Conservation (phyloP, 2,888 invertebrate species). For the Tortricodes alternella region DNA sequence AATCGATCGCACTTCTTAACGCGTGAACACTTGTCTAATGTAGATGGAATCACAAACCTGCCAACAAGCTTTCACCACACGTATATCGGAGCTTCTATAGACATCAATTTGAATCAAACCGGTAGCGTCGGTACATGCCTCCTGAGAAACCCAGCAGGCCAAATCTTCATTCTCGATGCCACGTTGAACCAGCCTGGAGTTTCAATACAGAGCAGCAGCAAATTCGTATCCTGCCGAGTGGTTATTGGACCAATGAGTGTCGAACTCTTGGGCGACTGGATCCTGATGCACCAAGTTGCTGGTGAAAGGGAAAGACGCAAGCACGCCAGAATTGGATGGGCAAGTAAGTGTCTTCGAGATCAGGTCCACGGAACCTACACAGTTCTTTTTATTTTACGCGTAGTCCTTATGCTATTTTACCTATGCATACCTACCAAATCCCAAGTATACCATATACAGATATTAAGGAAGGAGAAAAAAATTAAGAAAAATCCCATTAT, state of each 20-base stretch:
- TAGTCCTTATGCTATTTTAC: background rate
- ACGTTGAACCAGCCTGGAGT: slow-evolving; percentile 10
- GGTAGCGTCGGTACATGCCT: slow-evolving; percentile 18
- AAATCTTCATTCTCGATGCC: slow-evolving; percentile 10
- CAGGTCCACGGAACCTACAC: background rate
- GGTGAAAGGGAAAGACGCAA: slow-evolving; percentile 20
- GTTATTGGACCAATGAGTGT: slow-evolving; percentile 24
- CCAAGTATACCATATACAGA: no score
- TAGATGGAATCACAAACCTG: slow-evolving; percentile 26
- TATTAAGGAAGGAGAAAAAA: no score
- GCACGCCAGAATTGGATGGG: slow-evolving; percentile 15
- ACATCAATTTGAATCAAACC: slow-evolving; percentile 19
- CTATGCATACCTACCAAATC: no score
- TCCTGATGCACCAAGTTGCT: slow-evolving; percentile 18
- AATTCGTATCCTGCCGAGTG: slow-evolving; percentile 20
- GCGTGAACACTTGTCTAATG: background rate
- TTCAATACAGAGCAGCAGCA: slow-evolving; percentile 6
- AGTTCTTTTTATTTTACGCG: background rate
- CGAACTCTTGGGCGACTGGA: slow-evolving; percentile 19
- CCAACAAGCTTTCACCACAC: slow-evolving; percentile 9
- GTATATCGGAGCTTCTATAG: slow-evolving; percentile 13
- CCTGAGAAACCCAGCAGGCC: slow-evolving; percentile 20
- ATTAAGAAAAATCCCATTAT: no score
- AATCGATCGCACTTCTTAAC: no score
- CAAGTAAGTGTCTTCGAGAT: slow-evolving; percentile 11